A percentile compares a stretch with the other conserved stretches of the same genome.
Conservation (phyloP, 1,140 invertebrate species). For the Drosophila ananassae region DNA sequence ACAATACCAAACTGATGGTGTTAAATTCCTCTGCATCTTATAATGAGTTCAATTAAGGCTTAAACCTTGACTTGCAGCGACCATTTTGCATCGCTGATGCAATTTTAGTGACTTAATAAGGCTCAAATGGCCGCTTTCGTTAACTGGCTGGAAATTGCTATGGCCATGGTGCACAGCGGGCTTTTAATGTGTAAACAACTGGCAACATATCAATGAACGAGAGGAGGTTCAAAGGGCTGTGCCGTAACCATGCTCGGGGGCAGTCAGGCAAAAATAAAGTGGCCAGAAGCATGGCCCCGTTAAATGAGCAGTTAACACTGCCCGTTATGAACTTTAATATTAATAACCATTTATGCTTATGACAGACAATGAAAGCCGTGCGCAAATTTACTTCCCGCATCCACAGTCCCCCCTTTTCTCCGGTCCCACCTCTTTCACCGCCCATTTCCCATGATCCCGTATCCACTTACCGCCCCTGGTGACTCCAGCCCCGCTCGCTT, state of each 20-base stretch:
- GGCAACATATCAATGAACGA: conserved; percentile 54
- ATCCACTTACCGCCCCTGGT: background rate
- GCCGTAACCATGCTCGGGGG: conserved; percentile 21
- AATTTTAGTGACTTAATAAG: conserved; percentile 63
- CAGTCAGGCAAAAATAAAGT: conserved; percentile 55
- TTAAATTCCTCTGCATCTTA: background rate
- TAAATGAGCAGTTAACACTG: conserved; percentile 62
- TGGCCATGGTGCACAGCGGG: conserved; percentile 37
- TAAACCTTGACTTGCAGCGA: conserved; percentile 21
- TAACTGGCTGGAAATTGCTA: conserved; percentile 57
- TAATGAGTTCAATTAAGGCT: conserved; percentile 12
- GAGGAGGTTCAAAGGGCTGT: background rate
- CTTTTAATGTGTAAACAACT: conserved; percentile 64
- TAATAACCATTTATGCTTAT: conserved; percentile 79
- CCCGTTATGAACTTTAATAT: conserved; percentile 73
- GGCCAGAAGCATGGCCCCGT: conserved; percentile 53
- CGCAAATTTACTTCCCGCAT: conserved; percentile 9
- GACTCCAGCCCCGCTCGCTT: conserved; percentile 6
- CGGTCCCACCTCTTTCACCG: background rate
- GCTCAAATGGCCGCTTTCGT: conserved; percentile 66
- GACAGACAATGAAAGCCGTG: conserved; percentile 68
- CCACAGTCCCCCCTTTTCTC: background rate
- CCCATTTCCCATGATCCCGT: background rate
- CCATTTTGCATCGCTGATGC: conserved; percentile 15
- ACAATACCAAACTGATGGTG: background rate